Base-by-base conservation (phyloP, 2,888 invertebrate species). In the Zelleria hepariella region DNA sequence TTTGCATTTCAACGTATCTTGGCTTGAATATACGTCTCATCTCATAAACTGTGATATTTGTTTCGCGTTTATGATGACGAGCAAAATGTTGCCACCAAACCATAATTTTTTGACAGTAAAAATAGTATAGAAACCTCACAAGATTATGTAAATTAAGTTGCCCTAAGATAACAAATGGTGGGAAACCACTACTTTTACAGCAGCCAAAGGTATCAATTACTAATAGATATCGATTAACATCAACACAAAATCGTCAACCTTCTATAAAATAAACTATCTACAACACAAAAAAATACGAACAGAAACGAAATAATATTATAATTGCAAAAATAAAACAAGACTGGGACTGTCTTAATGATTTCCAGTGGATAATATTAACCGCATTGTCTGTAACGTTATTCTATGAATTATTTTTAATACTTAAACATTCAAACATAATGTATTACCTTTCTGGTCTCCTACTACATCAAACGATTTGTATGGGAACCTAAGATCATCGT, bases 341-440 rank as follows among this genome's bases (percentile, higher is more conserved):
- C 20, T 48, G n/a, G 10, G 48, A 4, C 48, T 48, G 10, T n/a
- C 10, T 48, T 48, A 32, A 2, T 32, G 10, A 48, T 48, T 48
- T 48, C n/a, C 18, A 18, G n/a, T 48, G 6, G 6, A 15, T 26
- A 4, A 26, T 7, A 10, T 32, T 73, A 74, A 69, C 73, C 74
- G 73, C 75, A 70, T 73, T 69, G 66, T 69, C 68, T 71, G 78
- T 80, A 77, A 78, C 73, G 70, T 76, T 74, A 78, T 85, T 84
- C 86, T 72, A 67, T 66, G 81, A 82, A 82, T 75, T 77, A 77
- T 80, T 21, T 52, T 24, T 8, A 32, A 10, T 3, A 32, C 7
- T 32, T 10, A 32, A 32, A 26, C 4, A n/a, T n/a, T n/a, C 5
- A 26, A 26, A 26, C 7, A 26, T 32, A 32, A 10, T n/a, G n/a